A percentile compares a stretch with the other conserved stretches of the same genome.
Evolutionary conservation across 2,888 invertebrate species (phyloP).

Genomic region (Timandra comae): DNA sequence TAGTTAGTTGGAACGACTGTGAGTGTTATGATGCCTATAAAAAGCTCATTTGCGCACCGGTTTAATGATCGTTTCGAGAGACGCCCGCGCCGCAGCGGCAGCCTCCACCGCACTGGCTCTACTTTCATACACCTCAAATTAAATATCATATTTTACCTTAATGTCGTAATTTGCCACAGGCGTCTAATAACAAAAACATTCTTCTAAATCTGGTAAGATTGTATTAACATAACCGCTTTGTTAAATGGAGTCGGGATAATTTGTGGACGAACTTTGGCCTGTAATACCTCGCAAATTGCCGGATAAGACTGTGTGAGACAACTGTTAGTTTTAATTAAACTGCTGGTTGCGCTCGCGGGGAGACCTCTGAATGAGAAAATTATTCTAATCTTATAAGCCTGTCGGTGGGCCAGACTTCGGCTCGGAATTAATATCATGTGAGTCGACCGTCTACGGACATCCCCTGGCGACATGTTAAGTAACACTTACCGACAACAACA

Average conservation of each 20-base stretch:
- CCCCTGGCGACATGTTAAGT: constrained; percentile 14
- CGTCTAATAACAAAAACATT: constrained; percentile 62
- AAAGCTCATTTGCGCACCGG: constrained; percentile 53
- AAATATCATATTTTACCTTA: constrained; percentile 62
- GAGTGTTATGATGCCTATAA: constrained; percentile 59
- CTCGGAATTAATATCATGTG: constrained; percentile 62
- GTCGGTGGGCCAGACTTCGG: constrained; percentile 61
- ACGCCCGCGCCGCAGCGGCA: constrained; percentile 14
- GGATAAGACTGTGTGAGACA: constrained; percentile 76
- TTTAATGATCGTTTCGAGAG: constrained; percentile 52
- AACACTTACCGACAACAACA: too few relatives aligned
- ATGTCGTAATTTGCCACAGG: constrained; percentile 55
- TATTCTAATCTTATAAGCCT: constrained; percentile 75
- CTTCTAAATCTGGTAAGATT: constrained; percentile 63
- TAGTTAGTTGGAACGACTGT: constrained; percentile 57
- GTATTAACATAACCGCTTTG: constrained; percentile 75
- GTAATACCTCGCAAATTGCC: constrained; percentile 76
- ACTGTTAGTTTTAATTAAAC: constrained; percentile 78
- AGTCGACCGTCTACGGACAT: constrained; percentile 33
- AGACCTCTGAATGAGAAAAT: constrained; percentile 71
- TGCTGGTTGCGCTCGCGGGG: constrained; percentile 69
- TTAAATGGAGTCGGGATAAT: constrained; percentile 74
- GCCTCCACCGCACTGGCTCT: constrained; percentile 26
- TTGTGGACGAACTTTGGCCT: constrained; percentile 73
- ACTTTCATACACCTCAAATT: constrained; percentile 45